Evolutionary conservation across 2,888 invertebrate species (phyloP), one percentile per base, ranked within the genome.

Genomic region (Alentia gelatinosa): DNA sequence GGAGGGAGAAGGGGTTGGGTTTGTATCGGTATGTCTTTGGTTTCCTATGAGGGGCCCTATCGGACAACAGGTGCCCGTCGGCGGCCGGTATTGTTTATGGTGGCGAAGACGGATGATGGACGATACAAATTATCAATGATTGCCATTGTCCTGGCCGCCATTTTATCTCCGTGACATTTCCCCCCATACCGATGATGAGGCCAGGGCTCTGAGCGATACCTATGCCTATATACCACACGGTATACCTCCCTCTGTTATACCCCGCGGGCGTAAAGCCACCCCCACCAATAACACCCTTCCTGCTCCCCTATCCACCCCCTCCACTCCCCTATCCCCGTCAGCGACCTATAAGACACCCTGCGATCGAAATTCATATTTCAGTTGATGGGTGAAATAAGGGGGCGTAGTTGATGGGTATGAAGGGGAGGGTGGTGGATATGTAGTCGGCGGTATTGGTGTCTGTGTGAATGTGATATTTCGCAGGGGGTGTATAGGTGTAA

Each of bases 51-150:
- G 83, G 19, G 83, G 37, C n/a, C n/a, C 39, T 42, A 83, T 83
- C 83, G 23, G 1, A 83, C 83, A 83, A 83, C 83, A 83, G 83
- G 83, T 83, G 83, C 83, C 83, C 83, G 1, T 5, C 83, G 23
- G 74, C 42, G 9, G 39, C 4, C 5, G 1, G 1, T n/a, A 26
- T 26, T 79, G 79, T 79, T 79, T 79, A 79, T 79, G 79, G 79
- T 35, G 37, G 5, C 37, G 39, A 83, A 83, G 83, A 83, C 42
- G 83, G 83, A 83, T 83, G 83, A 39, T 39, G 42, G 26, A 15
- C 83, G 39, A 83, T 74, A 83, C 83, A 83, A 83, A 83, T 83
- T 83, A 83, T 83, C 83, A 83, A 83, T 83, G 83, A 83, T 83
- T 83, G 83, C 83, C 42, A 83, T 83, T 83, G 83, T 83, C 83